Percentiles rank a stretch among this genome's conserved stretches.
phyloP scores from a whole-genome alignment of 2,888 invertebrate genomes.

The Parnassius orleans region DNA sequence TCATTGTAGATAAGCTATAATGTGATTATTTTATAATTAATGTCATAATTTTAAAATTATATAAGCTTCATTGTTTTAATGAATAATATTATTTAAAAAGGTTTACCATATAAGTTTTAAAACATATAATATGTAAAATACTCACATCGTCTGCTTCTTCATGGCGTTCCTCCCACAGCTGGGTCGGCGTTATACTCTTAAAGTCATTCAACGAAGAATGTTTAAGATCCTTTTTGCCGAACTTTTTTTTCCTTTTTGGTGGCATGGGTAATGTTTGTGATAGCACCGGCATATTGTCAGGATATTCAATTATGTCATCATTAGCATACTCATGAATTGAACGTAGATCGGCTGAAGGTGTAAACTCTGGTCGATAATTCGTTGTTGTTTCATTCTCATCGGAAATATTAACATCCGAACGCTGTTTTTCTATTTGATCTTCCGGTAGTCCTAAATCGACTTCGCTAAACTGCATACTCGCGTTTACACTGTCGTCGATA shows the following conservation, averaged over 20 bases:
- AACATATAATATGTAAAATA: constrained; percentile 29
- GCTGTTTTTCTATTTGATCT: constrained; percentile 69
- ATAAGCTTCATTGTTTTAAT: too few relatives aligned
- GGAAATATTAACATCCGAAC: constrained; percentile 43
- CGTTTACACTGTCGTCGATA: constrained; percentile 68
- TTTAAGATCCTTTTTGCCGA: constrained; percentile 48
- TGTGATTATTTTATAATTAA: too few relatives aligned
- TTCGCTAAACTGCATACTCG: constrained; percentile 70
- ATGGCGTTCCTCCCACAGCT: constrained; percentile 54
- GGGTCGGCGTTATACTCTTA: constrained; percentile 46
- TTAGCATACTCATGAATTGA: constrained; percentile 73
- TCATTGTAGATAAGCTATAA: too few relatives aligned
- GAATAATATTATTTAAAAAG: too few relatives aligned
- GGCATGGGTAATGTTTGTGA: constrained; percentile 75
- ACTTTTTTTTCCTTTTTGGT: constrained; percentile 66
- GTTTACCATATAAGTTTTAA: too few relatives aligned
- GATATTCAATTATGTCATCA: constrained; percentile 78
- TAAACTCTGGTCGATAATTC: constrained; percentile 41
- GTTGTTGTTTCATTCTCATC: constrained; percentile 45
- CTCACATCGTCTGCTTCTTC: constrained; percentile 66
- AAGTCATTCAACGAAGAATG: constrained; percentile 68
- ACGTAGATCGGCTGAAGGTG: constrained; percentile 56
- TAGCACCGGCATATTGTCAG: constrained; percentile 68
- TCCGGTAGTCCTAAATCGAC: constrained; percentile 72
- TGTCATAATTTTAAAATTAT: too few relatives aligned